These are phyloP conservation scores for Ophraella communa DNA, from an alignment of 2,888 invertebrate species.

Conservation along the genomic window DNA sequence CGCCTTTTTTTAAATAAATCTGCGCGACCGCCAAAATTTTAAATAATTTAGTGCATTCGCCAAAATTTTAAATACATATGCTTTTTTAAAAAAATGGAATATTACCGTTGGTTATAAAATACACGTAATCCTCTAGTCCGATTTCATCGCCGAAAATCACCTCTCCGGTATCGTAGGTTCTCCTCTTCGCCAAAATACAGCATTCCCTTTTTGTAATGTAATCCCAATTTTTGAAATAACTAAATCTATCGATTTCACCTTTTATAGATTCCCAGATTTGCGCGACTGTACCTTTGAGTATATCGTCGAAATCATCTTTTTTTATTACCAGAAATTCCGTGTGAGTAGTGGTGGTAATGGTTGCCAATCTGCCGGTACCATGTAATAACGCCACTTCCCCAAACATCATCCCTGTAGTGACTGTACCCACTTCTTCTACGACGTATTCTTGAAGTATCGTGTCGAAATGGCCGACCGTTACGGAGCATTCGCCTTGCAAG, in stretches of 20 bases:
- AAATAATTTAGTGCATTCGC: too few species aligned
- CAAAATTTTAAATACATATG: not conserved
- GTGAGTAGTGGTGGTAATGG: constrained; percentile 64
- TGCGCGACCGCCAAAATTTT: not conserved
- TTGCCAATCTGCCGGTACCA: constrained; percentile 67
- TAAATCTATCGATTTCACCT: constrained; percentile 66
- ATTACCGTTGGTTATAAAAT: constrained; percentile 61
- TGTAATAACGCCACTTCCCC: constrained; percentile 72
- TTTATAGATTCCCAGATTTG: constrained; percentile 69
- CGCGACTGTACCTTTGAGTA: constrained; percentile 66
- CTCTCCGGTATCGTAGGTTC: constrained; percentile 63
- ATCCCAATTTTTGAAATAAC: constrained; percentile 70
- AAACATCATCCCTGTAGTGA: constrained; percentile 66
- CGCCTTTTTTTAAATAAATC: not conserved
- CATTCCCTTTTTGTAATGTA: constrained; percentile 68
- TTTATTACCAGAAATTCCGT: constrained; percentile 70
- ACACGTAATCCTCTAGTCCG: constrained; percentile 57
- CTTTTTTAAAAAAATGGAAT: not conserved
- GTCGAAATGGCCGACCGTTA: constrained; percentile 64
- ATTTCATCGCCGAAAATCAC: constrained; percentile 64
- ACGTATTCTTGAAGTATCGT: constrained; percentile 60
- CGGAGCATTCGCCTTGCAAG: constrained; percentile 65
- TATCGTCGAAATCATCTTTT: constrained; percentile 68
- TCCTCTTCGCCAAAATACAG: constrained; percentile 70
- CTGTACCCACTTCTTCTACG: constrained; percentile 61